A percentile compares a stretch with the other conserved stretches of the same genome.
phyloP scores from a whole-genome alignment of 2,888 invertebrate species.

The Arrhopalites spinosus region DNA sequence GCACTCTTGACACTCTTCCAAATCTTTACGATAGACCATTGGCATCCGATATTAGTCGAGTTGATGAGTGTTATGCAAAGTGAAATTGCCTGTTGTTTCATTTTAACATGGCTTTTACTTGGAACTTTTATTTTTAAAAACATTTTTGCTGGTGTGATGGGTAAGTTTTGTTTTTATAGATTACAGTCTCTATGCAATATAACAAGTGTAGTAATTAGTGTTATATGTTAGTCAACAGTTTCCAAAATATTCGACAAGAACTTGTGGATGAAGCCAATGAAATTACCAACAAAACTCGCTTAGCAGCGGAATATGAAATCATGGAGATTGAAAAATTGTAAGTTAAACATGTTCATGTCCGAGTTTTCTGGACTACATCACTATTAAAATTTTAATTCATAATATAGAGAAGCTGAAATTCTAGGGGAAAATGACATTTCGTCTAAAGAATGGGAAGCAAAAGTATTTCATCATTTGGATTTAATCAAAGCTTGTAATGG shows the following conservation, averaged over 20 bases:
- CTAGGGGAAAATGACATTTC: conserved; percentile 31
- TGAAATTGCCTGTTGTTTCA: conserved; percentile 38
- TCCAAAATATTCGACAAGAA: conserved; percentile 50
- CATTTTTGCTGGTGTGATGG: conserved; percentile 56
- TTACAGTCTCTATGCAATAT: not conserved
- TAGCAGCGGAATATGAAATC: conserved; percentile 4
- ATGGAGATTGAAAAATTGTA: conserved; percentile 14
- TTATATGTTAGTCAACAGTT: conserved; percentile 42
- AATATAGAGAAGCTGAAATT: conserved; percentile 40
- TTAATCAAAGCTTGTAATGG: conserved; percentile 40
- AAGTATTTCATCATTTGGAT: conserved; percentile 49
- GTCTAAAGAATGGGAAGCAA: conserved; percentile 50
- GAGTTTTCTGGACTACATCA: not conserved
- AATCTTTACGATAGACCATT: conserved; percentile 54
- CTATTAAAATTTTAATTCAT: too few relatives aligned
- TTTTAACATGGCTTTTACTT: conserved; percentile 51
- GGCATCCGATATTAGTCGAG: conserved; percentile 45
- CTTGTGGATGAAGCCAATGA: conserved; percentile 31
- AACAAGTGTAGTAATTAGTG: not conserved
- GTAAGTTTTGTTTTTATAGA: conserved; percentile 19
- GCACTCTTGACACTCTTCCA: conserved; percentile 52
- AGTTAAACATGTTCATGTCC: not conserved
- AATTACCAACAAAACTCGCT: conserved; percentile 14
- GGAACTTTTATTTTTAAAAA: conserved; percentile 55
- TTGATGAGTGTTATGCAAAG: conserved; percentile 34